Evolutionary conservation across 2,888 invertebrate genomes (phyloP), one percentile per base, ranked within the genome.

Genomic region (Acanthosepion lycidas): DNA sequence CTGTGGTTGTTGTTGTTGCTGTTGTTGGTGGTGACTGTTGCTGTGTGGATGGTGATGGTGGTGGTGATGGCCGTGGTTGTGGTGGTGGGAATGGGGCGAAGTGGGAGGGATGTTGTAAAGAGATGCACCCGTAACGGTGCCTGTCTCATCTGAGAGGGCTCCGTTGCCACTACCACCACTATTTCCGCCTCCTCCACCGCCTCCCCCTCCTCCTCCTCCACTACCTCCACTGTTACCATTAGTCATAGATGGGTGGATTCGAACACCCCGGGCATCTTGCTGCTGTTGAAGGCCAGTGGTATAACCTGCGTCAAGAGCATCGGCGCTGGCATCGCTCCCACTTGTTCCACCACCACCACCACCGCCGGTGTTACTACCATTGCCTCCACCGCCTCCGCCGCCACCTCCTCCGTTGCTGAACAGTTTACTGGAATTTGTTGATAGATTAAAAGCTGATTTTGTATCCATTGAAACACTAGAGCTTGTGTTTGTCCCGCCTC

Each of bases 71-170:
- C 78, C 78, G 33, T 78, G 78, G 78, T n/a, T 33, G 78, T 78
- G 78, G n/a, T 78, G 78, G 78, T 78, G 78, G n/a, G 78, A 78
- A 78, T 78, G 78, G n/a, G 78, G 78, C 33, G 78, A 78, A 78
- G 78, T n/a, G 78, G 78, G 78, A 78, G 78, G 78, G 78, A 78
- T 78, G n/a, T 33, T 78, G 78, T 78, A 78, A n/a, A 78, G 78
- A n/a, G 78, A n/a, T n/a, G n/a, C 78, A 18, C 78, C 78, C 78
- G 78, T 78, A n/a, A 33, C 78, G 15, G 78, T 33, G 78, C 78
- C 78, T n/a, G 78, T 33, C 15, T 78, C 78, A n/a, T 78, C 78
- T 3, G 78, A 78, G n/a, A 78, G 78, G 78, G 78, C 18, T n/a
- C 78, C 78, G 78, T 78, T 78, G 0, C 78, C 78, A n/a, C n/a